Evolutionary conservation across 2,888 invertebrate species (phyloP).

Genomic region (Cerastis rubricosa): DNA sequence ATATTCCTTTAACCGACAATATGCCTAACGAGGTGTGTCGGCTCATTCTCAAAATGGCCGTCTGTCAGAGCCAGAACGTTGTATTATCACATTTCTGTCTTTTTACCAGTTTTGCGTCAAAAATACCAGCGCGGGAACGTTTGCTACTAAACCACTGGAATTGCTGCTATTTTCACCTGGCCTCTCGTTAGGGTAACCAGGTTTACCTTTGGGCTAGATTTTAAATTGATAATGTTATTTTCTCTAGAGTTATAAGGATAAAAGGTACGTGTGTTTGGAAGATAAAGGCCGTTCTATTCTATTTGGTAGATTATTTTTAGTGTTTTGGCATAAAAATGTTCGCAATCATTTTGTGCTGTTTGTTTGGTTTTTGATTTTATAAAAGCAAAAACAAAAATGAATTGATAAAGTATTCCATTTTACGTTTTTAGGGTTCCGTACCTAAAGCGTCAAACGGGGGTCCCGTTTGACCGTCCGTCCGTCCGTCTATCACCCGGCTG

Average conservation of each 20-base stretch:
- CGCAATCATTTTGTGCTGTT: neutral
- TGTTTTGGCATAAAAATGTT: neutral
- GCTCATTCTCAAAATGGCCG: constrained; percentile 38
- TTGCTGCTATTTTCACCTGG: constrained; percentile 71
- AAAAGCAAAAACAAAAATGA: neutral
- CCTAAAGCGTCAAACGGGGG: no score
- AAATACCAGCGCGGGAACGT: constrained; percentile 58
- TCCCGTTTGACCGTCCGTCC: no score
- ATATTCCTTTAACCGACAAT: constrained; percentile 35
- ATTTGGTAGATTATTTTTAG: neutral
- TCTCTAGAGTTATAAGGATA: constrained; percentile 10
- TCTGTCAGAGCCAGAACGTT: constrained; percentile 43
- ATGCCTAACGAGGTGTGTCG: constrained; percentile 43
- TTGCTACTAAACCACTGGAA: constrained; percentile 70
- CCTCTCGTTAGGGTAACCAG: constrained; percentile 60
- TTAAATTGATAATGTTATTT: constrained; percentile 37
- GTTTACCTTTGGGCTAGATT: constrained; percentile 19
- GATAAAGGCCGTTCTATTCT: constrained; percentile 24
- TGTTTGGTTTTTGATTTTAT: neutral
- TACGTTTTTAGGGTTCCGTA: no score
- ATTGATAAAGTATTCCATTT: neutral
- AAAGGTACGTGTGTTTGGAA: constrained; percentile 23
- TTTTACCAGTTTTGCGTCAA: constrained; percentile 43
- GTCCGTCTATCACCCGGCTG: no score
- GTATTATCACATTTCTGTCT: constrained; percentile 60